Evolutionary conservation across 2,113 vertebrate genomes (phyloP), one percentile per base, ranked within the genome.

Genomic region (Chascanopsetta lugubris): DNA sequence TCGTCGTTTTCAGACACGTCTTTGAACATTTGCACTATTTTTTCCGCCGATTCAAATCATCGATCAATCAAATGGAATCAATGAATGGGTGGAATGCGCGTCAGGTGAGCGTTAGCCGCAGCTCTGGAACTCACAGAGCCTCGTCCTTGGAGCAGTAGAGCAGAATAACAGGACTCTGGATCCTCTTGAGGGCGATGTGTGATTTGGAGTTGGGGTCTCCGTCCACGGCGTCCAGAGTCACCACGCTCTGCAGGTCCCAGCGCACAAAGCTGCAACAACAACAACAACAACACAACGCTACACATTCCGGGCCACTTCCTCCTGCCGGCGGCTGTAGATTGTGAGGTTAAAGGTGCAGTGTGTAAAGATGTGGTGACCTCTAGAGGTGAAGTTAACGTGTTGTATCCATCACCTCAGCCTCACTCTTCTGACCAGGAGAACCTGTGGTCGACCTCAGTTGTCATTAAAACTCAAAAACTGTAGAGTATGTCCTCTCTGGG

Each of bases 111-210:
- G n/a, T n/a, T n/a, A n/a, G n/a, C n/a, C n/a, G n/a, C n/a, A n/a
- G n/a, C n/a, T n/a, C n/a, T n/a, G 59, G 38, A 45, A 85, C 89
- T 87, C 77, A 94, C 64, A 94, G 54, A 0, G 97, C 96, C 86
- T 99, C 97, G 0, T 98, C 96, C 90, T 97, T 98, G 79, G 97
- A 98, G 56, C 96, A 99, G 79, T 98, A 99, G 0, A 99, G 94
- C 72, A 99, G 87, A 77, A 99, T 97, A 75, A 99, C 95, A 0
- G 95, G 96, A 0, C 96, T 98, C 85, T 98, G 97, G 74, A 99
- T 97, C 82, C 96, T 97, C 92, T 99, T 99, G 74, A 99, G 87
- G 82, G 97, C 96, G 55, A 96, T 95, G 59, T 98, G 96, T 0
- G 96, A 96, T 89, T 96, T 95, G 36, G 95, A 95, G 65, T 96